Conservation (phyloP, 2,113 vertebrate genomes). For the Nibea albiflora region DNA sequence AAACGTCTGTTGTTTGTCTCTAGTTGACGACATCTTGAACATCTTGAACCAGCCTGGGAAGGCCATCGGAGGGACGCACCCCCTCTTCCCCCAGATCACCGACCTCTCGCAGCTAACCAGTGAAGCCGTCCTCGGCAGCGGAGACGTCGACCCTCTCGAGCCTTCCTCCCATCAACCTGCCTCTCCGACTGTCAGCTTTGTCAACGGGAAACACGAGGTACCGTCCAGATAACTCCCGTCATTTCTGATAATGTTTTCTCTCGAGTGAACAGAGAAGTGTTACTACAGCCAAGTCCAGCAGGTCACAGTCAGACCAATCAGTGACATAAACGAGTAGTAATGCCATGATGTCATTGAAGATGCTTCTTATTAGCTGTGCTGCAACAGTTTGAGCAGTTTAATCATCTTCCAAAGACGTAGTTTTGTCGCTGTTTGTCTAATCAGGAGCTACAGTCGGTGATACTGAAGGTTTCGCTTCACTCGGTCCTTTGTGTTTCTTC, state of each 20-base stretch:
- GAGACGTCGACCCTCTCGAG: constrained; percentile 9
- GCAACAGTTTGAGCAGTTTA: no score
- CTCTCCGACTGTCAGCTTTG: constrained; percentile 86
- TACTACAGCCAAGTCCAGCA: no score
- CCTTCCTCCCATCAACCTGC: constrained; percentile 35
- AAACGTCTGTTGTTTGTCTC: constrained; percentile 60
- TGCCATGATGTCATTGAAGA: no score
- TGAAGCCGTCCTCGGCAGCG: constrained; percentile 70
- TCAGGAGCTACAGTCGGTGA: not conserved
- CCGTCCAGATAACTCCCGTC: no score
- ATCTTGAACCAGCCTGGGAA: constrained; percentile 76
- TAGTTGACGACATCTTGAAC: constrained; percentile 84
- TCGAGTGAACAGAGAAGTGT: no score
- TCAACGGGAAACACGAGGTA: constrained; percentile 91
- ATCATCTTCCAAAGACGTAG: no score
- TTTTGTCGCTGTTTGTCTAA: not conserved
- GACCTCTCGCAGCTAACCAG: constrained; percentile 52
- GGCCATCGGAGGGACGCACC: not conserved
- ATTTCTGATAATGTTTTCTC: no score
- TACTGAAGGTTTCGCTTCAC: not conserved
- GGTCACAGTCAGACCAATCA: no score
- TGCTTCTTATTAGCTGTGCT: no score
- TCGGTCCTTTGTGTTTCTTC: not conserved
- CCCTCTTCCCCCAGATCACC: constrained; percentile 60
- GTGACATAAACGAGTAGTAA: no score